Base-by-base conservation (phyloP, 1,140 invertebrate genomes). In the Lordiphosa mommai region DNA sequence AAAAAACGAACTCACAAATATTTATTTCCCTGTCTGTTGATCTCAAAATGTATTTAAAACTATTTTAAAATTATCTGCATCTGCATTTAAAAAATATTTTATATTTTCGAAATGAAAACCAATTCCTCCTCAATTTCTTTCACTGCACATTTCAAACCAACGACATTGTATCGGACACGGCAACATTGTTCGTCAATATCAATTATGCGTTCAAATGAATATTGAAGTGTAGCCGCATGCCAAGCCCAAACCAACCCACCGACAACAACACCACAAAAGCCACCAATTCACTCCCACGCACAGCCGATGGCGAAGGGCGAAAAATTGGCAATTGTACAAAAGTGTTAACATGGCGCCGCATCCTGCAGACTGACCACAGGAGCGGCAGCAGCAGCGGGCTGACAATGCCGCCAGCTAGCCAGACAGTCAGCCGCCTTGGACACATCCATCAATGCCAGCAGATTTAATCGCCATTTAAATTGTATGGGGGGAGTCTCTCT, bases 401-500 rank as follows among this genome's bases (percentile, higher is more conserved):
- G 30, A 47, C 44, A 47, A 49, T 49, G 46, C 34, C 32, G 43
- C 20, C 32, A 49, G 34, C 47, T 27, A 37, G 47, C 8, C 52
- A 43, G 41, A 27, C 61, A 29, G 29, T 14, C 53, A 53, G 47
- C 52, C 68, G 59, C 80, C 77, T 82, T 72, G 72, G 68, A 76
- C 82, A 73, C 82, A 86, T 86, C 82, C 82, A 86, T 86, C 82
- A 86, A 82, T 86, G 82, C 76, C 82, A 86, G 61, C 68, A 60
- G 76, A 82, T 86, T 86, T 86, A 86, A 86, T 86, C 82, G 82
- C 74, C 82, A 86, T 86, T 86, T 86, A 86, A 86, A 86, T 77
- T 86, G 82, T 70, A 68, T 65, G 72, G 33, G 59, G 46, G 44
- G 32, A 52, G 50, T 50, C 47, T 50, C 47, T 41, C 53, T 55